Conservation (phyloP, 2,797 vertebrate genomes). For the Avahi laniger region DNA sequence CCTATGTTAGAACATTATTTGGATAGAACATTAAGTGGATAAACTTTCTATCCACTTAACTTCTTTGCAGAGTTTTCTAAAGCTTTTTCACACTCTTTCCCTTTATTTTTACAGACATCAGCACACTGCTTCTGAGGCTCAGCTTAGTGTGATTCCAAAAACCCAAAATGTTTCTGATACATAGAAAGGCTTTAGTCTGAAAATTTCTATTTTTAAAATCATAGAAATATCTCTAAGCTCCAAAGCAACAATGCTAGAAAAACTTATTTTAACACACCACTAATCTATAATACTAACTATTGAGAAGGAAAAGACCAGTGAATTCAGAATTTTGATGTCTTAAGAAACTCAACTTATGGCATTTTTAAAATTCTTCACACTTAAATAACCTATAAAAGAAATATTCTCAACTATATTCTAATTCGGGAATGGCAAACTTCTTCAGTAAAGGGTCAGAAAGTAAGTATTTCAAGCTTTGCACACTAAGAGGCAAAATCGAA, state of each 20-base stretch:
- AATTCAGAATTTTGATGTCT: slow-evolving; percentile 17
- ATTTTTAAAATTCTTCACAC: slow-evolving; percentile 2
- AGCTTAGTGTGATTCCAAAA: not conserved
- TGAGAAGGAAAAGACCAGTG: not conserved
- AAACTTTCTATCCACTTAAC: not conserved
- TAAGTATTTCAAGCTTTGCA: slow-evolving; percentile 33
- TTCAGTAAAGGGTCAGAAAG: not conserved
- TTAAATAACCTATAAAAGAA: slow-evolving; percentile 31
- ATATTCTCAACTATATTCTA: slow-evolving; percentile 4
- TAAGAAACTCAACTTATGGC: slow-evolving; percentile 7
- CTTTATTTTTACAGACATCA: slow-evolving; percentile 33
- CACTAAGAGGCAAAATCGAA: not conserved
- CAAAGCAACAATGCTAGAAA: slow-evolving; percentile 39
- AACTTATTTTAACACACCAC: not conserved
- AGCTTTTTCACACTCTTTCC: slow-evolving; percentile 6
- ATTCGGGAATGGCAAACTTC: not conserved
- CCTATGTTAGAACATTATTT: not conserved
- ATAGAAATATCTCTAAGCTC: not conserved
- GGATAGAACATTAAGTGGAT: not conserved
- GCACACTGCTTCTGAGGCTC: not conserved
- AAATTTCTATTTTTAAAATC: slow-evolving; percentile 30
- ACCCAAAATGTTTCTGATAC: not conserved
- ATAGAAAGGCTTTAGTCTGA: not conserved
- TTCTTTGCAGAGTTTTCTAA: slow-evolving; percentile 15
- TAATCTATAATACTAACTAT: not conserved